Evolutionary conservation across 2,888 invertebrate genomes (phyloP).

Genomic region (Axea sp.): DNA sequence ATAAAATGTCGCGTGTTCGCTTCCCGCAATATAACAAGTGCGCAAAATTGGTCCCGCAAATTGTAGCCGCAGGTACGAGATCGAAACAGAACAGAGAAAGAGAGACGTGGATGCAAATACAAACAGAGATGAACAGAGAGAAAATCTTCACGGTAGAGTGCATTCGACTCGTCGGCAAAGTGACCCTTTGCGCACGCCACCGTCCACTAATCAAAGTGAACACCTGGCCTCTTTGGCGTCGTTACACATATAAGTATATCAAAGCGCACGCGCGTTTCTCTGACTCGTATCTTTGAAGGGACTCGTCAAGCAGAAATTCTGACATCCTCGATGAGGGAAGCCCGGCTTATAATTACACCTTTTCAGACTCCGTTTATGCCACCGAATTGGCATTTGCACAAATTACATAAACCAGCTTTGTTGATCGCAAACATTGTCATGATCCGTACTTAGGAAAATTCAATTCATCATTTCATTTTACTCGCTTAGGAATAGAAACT

Average conservation of each 20-base stretch:
- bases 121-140: constrained; percentile 13
- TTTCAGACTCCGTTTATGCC: constrained; percentile 35
- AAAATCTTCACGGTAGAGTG: constrained; percentile 67
- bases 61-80: constrained; percentile 44
- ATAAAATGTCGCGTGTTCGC: constrained; percentile 20
- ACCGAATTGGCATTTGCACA: constrained; percentile 15
- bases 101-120: neutral
- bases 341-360: constrained; percentile 44
- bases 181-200: constrained; percentile 67
- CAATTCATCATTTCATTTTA: neutral
- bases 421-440: constrained; percentile 16
- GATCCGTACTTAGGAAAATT: neutral
- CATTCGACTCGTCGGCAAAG: constrained; percentile 66
- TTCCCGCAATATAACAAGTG: constrained; percentile 37
- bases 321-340: constrained; percentile 59
- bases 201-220: constrained; percentile 76
- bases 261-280: constrained; percentile 71
- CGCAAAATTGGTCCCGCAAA: constrained; percentile 55
- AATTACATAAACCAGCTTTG: constrained; percentile 36
- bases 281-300: constrained; percentile 73
- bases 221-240: constrained; percentile 68
- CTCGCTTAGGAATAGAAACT: neutral
- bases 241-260: constrained; percentile 73
- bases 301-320: constrained; percentile 75
- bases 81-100: neutral